Conservation (phyloP, 2,888 invertebrate genomes). For the Pseudoips prasinana region DNA sequence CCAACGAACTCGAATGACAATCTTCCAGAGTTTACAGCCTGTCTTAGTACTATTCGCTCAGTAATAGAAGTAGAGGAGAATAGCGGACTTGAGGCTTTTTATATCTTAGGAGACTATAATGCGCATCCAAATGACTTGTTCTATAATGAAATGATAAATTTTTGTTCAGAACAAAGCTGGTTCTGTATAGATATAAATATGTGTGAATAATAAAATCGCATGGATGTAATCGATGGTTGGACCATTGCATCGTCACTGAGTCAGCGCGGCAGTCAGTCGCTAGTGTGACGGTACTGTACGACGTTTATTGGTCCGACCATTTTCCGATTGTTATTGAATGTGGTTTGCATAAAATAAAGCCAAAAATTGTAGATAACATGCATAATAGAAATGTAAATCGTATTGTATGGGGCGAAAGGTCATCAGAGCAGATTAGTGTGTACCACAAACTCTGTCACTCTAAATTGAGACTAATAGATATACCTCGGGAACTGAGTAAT, state of each 20-base stretch:
- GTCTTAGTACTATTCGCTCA: too few relatives aligned
- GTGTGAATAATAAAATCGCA: too few relatives aligned
- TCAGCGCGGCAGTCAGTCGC: constrained; percentile 1
- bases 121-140: too few relatives aligned
- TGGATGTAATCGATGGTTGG: constrained; percentile 6
- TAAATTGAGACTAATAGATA: not conserved
- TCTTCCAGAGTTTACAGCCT: too few relatives aligned
- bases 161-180: too few relatives aligned
- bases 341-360: not conserved
- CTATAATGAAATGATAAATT: too few relatives aligned
- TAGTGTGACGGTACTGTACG: constrained; percentile 1
- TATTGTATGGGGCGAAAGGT: not conserved
- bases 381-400: not conserved
- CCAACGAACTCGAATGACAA: too few relatives aligned
- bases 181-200: too few relatives aligned
- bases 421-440: not conserved
- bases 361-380: not conserved
- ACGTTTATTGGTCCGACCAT: constrained; percentile 4
- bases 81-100: too few relatives aligned
- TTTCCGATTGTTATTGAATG: not conserved
- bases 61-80: too few relatives aligned
- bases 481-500: not conserved
- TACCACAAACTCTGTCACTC: not conserved
- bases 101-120: too few relatives aligned
- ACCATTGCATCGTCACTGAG: constrained; percentile 4